Base-by-base conservation (phyloP, 2,888 invertebrate species). In the Xylota segnis region DNA sequence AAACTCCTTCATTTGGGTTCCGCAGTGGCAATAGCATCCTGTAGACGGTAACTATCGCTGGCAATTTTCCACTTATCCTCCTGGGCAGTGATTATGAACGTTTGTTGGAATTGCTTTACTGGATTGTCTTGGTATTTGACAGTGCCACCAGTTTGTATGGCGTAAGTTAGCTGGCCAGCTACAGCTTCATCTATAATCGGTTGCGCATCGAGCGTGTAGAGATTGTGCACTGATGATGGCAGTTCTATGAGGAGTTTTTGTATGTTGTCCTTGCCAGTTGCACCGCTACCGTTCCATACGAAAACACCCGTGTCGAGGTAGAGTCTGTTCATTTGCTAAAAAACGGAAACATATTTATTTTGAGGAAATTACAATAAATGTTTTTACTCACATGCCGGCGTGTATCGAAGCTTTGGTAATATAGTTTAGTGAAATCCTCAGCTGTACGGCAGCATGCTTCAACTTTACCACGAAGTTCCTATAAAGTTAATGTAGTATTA, bases 1-100 rank as follows among this genome's bases (percentile, higher is more conserved):
- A 10, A 12, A 12, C 12, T 47, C 14, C 14, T 66, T 87, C 74
- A 87, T 65, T 87, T 87, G 12, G 29, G 37, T 16, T 88, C 83
- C 1, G 70, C 76, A 2, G 88, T 87, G 12, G 87, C 89, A 29
- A 91, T 88, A 32, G 89, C 89, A 87, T 92, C 96, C 93, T 97
- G 96, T 88, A 96, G 93, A 90, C 98, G 94, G 89, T 97, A 97
- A 89, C 96, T 96, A 90, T 98, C 98, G 52, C 96, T 96, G 10
- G 97, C 97, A 88, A 98, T 96, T 93, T 98, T 98, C 98, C 98
- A 98, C 90, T 97, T 97, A 88, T 97, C 97, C 14, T 95, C 96
- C 87, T 96, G 95, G 5, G 97, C 97, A 0, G 97, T 97, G 68
- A 98, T 95, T 29, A 98, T 93, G 90, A 98, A 98, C 43, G 95